These are phyloP conservation scores for Craseonycteris thonglongyai DNA, from an alignment of 2,113 vertebrate species.

Conservation along the genomic window DNA sequence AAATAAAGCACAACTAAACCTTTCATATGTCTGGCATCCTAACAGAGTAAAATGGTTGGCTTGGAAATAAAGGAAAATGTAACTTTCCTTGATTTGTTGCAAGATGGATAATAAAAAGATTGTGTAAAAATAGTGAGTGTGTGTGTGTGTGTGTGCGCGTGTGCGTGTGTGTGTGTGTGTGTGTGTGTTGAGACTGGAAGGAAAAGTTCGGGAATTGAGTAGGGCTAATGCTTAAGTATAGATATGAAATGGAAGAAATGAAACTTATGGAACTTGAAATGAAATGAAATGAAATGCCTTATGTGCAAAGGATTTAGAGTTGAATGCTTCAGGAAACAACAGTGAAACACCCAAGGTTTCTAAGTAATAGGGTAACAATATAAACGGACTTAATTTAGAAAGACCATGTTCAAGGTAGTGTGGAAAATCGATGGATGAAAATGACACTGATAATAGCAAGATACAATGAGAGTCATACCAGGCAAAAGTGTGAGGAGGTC, in stretches of 20 bases:
- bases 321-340: not conserved
- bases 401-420: not conserved
- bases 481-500: not conserved
- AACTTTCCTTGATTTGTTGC: slow-evolving; percentile 17
- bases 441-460: not conserved
- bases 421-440: not conserved
- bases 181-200: not conserved
- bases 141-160: not conserved
- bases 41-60: not conserved
- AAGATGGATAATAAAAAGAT: not conserved
- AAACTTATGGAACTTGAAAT: not conserved
- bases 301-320: not conserved
- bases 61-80: slow-evolving; percentile 43
- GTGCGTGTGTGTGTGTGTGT: too few relatives aligned
- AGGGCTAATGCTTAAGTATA: not conserved
- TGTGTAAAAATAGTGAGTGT: slow-evolving; percentile 25
- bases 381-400: not conserved
- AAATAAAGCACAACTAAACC: slow-evolving; percentile 19
- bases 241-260: not conserved
- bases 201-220: not conserved
- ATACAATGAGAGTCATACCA: not conserved
- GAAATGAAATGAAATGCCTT: not conserved
- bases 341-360: not conserved
- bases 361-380: not conserved
- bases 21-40: not conserved